These are phyloP conservation scores for Tanypteryx hageni DNA, from an alignment of 2,888 invertebrate genomes.

Conservation along the genomic window DNA sequence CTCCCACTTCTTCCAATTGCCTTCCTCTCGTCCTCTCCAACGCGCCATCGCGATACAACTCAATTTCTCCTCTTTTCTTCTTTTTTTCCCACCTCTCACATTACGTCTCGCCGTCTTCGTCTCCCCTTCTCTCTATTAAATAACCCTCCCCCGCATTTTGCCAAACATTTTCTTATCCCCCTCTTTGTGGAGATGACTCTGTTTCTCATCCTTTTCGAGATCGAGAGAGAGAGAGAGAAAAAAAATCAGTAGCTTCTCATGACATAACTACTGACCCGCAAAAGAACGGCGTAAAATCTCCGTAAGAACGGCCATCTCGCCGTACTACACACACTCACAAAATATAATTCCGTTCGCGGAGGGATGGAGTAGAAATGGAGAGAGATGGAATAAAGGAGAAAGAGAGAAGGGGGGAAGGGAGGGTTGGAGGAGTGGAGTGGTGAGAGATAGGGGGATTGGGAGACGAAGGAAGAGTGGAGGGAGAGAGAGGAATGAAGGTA, in stretches of 20 bases:
- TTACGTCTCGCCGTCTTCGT: background rate
- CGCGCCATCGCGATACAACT: background rate
- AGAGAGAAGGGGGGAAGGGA: constrained; percentile 5
- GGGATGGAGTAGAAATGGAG: constrained; percentile 3
- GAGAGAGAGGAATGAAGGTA: background rate
- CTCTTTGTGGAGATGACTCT: constrained; percentile 10
- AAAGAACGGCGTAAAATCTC: background rate
- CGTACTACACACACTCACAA: background rate
- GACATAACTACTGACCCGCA: constrained; percentile 1
- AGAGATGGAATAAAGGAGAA: constrained; percentile 28
- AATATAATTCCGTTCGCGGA: background rate
- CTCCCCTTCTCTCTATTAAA: constrained; percentile 34
- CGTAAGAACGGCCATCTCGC: background rate
- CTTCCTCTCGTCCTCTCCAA: background rate
- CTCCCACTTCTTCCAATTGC: constrained; percentile 21
- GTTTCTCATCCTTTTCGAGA: constrained; percentile 10
- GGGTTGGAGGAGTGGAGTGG: constrained; percentile 22
- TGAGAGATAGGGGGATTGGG: background rate
- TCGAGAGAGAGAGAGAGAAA: background rate
- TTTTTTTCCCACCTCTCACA: background rate
- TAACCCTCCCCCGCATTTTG: background rate
- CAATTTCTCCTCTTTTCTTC: constrained; percentile 49
- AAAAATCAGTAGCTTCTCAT: background rate
- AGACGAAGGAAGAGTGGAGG: background rate
- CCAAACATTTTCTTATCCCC: constrained; percentile 31